Conservation (phyloP, 1,140 invertebrate genomes). For the Papilio polyxenes region DNA sequence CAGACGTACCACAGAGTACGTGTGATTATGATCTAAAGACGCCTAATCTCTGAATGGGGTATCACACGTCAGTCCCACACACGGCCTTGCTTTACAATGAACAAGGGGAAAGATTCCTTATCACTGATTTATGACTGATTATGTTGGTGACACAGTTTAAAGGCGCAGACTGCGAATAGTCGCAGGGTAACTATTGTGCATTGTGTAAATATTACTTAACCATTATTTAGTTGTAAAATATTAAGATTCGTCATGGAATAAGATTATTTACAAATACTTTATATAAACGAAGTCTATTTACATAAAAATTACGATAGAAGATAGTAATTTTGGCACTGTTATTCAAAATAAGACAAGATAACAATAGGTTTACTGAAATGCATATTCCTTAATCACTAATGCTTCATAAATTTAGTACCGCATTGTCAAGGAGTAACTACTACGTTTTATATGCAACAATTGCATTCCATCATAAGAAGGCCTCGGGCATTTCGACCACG, state of each 20-base stretch:
- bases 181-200: not conserved
- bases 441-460: slow-evolving; percentile 51
- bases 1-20: not conserved
- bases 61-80: not conserved
- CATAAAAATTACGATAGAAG: not conserved
- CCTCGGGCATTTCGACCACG: slow-evolving; percentile 48
- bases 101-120: not conserved
- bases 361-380: not conserved
- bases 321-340: not conserved
- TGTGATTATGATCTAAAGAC: not conserved
- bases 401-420: slow-evolving; percentile 26
- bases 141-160: not conserved
- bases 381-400: slow-evolving; percentile 1
- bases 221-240: too few relatives aligned
- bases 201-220: not conserved
- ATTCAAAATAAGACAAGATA: not conserved
- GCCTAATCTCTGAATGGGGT: slow-evolving; percentile 4
- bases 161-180: slow-evolving; percentile 1
- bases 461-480: slow-evolving; percentile 60
- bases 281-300: too few relatives aligned
- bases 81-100: slow-evolving; percentile 6
- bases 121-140: not conserved
- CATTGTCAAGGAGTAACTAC: slow-evolving; percentile 46
- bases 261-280: too few relatives aligned
- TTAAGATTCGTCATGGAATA: too few relatives aligned